phyloP scores from a whole-genome alignment of 1,140 invertebrate species.

The Tetranychus urticae region DNA sequence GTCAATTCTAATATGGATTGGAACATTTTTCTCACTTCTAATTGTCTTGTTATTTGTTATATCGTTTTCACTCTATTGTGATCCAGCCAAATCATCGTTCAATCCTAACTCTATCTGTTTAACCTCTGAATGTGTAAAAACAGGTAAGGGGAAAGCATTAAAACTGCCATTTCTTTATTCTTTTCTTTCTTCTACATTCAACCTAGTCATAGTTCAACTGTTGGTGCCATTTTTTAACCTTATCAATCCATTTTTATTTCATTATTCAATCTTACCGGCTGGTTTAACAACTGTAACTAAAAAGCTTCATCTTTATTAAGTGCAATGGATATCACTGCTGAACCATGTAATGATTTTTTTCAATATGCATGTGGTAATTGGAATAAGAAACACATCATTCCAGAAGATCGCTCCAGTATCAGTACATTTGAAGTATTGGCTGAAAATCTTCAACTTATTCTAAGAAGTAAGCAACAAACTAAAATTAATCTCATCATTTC shows the following conservation, averaged over 20 bases:
- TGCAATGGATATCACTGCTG: slow-evolving; percentile 50
- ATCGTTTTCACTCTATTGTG: too few species aligned
- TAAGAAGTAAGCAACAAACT: slow-evolving; percentile 32
- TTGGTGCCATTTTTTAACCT: neutral
- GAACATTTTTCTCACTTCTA: too few species aligned
- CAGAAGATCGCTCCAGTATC: slow-evolving; percentile 60
- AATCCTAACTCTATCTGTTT: neutral
- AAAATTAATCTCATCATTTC: neutral
- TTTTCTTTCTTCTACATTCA: neutral
- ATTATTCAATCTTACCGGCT: neutral
- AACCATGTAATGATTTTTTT: slow-evolving; percentile 70
- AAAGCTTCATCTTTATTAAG: slow-evolving; percentile 53
- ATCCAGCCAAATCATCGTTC: too few species aligned
- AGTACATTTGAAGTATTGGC: slow-evolving; percentile 68
- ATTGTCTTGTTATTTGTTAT: too few species aligned
- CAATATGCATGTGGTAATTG: slow-evolving; percentile 68
- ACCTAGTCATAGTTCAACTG: neutral
- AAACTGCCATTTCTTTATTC: neutral
- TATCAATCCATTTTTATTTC: neutral
- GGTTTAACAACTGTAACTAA: neutral
- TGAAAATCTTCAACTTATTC: slow-evolving; percentile 56
- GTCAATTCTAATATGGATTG: too few species aligned
- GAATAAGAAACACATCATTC: slow-evolving; percentile 67
- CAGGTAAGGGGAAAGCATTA: neutral
- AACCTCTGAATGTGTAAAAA: neutral